Conservation (phyloP, 2,797 vertebrate genomes). For the Yasuhikotakia modesta region DNA sequence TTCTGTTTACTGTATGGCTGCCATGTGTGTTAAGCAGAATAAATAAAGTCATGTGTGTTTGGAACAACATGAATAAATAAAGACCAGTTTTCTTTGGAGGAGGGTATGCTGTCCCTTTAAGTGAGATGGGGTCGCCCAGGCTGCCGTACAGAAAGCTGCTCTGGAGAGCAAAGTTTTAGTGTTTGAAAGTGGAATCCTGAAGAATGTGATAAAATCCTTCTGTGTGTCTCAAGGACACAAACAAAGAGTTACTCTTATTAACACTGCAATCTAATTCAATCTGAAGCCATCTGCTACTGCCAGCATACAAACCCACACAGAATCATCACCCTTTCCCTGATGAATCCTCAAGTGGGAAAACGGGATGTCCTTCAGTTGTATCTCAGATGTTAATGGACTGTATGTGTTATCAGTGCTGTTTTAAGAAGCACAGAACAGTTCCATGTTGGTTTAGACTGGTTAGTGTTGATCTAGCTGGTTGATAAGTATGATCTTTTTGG, state of each 20-base stretch:
- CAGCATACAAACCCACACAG: slow-evolving; percentile 54
- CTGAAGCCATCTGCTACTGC: slow-evolving; percentile 61
- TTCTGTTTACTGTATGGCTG: too few relatives aligned
- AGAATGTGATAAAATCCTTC: slow-evolving; percentile 14
- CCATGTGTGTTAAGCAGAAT: too few relatives aligned
- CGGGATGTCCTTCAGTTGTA: slow-evolving; percentile 58
- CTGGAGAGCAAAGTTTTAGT: slow-evolving; percentile 20
- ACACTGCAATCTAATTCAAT: slow-evolving; percentile 63
- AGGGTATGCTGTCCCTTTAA: background rate
- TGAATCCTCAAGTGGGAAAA: slow-evolving; percentile 56
- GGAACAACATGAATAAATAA: background rate
- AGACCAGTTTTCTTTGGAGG: background rate
- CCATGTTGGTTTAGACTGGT: too few relatives aligned
- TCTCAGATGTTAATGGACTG: slow-evolving; percentile 54
- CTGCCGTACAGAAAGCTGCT: slow-evolving; percentile 34
- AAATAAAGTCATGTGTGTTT: too few relatives aligned
- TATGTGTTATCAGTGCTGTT: slow-evolving; percentile 56
- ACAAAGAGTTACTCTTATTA: slow-evolving; percentile 61
- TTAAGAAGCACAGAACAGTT: slow-evolving; percentile 42
- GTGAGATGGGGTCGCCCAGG: slow-evolving; percentile 39
- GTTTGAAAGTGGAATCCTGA: slow-evolving; percentile 46
- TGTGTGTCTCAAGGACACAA: slow-evolving; percentile 54
- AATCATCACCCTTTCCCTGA: slow-evolving; percentile 51
- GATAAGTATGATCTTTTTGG: too few relatives aligned
- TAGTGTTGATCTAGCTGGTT: too few relatives aligned